Evolutionary conservation across 1,140 invertebrate genomes (phyloP).

Genomic region (Drosophila orosa): DNA sequence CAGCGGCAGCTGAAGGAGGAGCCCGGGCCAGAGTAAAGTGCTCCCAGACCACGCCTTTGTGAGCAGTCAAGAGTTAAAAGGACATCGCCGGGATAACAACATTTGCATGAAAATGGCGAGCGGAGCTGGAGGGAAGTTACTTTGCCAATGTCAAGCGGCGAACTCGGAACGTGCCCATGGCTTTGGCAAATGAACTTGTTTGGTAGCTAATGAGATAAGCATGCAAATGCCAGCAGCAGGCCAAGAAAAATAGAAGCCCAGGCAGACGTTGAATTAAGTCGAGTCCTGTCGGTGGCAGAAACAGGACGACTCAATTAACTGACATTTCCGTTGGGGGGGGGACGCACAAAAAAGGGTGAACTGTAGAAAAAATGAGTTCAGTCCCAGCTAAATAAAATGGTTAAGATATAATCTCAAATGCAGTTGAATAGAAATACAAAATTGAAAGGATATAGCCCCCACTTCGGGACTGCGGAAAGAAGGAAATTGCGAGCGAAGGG

Average conservation of each 20-base stretch:
- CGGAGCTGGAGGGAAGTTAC: conserved; percentile 25
- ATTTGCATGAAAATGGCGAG: conserved; percentile 72
- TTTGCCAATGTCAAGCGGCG: conserved; percentile 51
- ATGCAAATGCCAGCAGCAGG: conserved; percentile 56
- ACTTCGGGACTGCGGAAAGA: not conserved
- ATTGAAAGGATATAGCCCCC: not conserved
- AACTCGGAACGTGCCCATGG: conserved; percentile 48
- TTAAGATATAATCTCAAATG: conserved; percentile 27
- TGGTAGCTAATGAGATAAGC: conserved; percentile 78
- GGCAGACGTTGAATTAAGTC: conserved; percentile 24
- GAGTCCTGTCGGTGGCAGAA: conserved; percentile 34
- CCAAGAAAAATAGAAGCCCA: conserved; percentile 27
- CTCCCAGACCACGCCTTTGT: conserved; percentile 38
- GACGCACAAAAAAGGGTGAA: conserved; percentile 24
- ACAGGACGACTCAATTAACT: conserved; percentile 64
- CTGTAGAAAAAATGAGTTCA: conserved; percentile 21
- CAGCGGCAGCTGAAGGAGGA: conserved; percentile 18
- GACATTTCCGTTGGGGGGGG: conserved; percentile 35
- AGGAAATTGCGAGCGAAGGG: not conserved
- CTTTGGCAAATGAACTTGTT: conserved; percentile 75
- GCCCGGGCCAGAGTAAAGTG: conserved; percentile 8
- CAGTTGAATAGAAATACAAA: conserved; percentile 11
- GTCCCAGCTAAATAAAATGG: conserved; percentile 17
- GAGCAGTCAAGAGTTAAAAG: conserved; percentile 63
- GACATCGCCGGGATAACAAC: conserved; percentile 52